Evolutionary conservation across 2,113 vertebrate genomes (phyloP).

Genomic region (Rissa tridactyla): DNA sequence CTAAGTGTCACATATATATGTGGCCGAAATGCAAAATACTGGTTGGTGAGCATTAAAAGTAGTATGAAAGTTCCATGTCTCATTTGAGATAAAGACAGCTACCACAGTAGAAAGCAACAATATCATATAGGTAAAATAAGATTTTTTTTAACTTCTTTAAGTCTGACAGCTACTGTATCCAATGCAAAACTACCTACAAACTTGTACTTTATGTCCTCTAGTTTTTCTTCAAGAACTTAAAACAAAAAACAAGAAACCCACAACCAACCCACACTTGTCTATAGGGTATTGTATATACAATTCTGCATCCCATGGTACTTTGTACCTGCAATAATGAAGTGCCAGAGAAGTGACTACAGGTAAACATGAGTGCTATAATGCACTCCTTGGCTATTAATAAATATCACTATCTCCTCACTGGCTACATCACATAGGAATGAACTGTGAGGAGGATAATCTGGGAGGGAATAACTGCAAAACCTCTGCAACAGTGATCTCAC

Average conservation of each 20-base stretch:
- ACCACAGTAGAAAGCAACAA: background rate
- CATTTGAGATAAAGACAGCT: background rate
- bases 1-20: background rate
- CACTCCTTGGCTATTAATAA: background rate
- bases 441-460: background rate
- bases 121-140: background rate
- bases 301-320: background rate
- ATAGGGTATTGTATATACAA: too few species aligned
- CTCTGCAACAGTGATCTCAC: background rate
- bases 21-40: background rate
- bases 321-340: background rate
- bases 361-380: background rate
- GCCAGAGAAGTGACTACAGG: background rate
- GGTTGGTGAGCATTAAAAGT: background rate
- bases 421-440: background rate
- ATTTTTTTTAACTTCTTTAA: background rate
- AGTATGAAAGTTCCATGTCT: background rate
- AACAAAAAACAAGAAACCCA: background rate
- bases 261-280: background rate
- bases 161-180: background rate
- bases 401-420: background rate
- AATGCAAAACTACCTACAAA: background rate
- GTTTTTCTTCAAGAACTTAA: background rate
- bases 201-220: background rate
- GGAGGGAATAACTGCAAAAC: background rate